Evolutionary conservation across 2,797 vertebrate genomes (phyloP), one percentile per base, ranked within the genome.

Genomic region (Gymnoscopelus microlampas): DNA sequence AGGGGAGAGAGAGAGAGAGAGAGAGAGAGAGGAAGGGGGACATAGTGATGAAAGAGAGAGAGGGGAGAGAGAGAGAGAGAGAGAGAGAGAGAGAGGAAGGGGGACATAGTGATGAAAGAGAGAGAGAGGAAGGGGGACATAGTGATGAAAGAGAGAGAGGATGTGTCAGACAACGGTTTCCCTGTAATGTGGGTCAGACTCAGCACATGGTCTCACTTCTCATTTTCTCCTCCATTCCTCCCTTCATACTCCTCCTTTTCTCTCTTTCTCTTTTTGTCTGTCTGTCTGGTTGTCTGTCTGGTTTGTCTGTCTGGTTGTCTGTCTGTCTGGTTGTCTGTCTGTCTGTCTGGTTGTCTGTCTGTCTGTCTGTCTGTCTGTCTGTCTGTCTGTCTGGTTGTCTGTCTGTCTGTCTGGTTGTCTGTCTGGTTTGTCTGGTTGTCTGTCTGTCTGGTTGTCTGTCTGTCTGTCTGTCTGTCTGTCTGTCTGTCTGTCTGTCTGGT

Each of bases 161-260:
- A 88, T 83, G 79, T 80, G 55, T 76, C 63, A 80, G 85, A 91
- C 88, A 91, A 89, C 73, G 6, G 74, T 35, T 54, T 85, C 85
- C 82, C 88, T 92, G 88, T 92, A 24, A 74, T 81, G 59, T 75
- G 75, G 75, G 68, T 85, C 59, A 72, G 76, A 76, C 67, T 77
- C 69, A 32, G 73, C 69, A 51, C 67, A 19, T 70, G 81, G 79
- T 86, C 83, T 89, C 83, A 82, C 84, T 87, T 88, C 82, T 69
- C 76, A 70, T 5, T 81, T 19, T 19, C 19, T 19, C 19, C 19
- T 19, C 19, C 19, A 19, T 19, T 19, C 19, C 19, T 19, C 19
- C 19, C 19, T 19, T 19, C 19, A 19, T 19, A 1, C 19, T 68
- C 26, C 50, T 60, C 60, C 13, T 39, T 71, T 73, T 75, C 62